Evolutionary conservation across 2,797 vertebrate species (phyloP).

Genomic region (Oreochromis grahami): DNA sequence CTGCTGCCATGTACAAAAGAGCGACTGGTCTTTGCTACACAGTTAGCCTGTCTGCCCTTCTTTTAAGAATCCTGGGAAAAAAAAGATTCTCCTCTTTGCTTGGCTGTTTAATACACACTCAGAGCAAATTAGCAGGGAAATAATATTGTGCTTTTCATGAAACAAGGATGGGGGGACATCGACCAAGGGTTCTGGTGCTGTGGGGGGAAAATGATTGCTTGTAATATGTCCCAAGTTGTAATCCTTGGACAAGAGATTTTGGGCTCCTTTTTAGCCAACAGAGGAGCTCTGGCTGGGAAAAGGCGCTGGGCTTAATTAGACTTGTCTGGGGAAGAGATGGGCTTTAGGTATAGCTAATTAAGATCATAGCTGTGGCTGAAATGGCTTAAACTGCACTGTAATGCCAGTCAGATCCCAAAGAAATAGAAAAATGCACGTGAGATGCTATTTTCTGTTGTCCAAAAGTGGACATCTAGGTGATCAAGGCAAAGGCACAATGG

Average conservation of each 20-base stretch:
- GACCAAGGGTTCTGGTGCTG: constrained; percentile 41
- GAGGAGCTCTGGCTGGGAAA: constrained; percentile 70
- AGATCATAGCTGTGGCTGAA: constrained; percentile 80
- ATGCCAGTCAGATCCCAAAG: constrained; percentile 69
- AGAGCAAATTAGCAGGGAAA: constrained; percentile 76
- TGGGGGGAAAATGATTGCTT: constrained; percentile 72
- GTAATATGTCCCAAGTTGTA: constrained; percentile 82
- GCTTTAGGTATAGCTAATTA: constrained; percentile 84
- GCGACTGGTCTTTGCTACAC: constrained; percentile 52
- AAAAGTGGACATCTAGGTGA: constrained; percentile 43
- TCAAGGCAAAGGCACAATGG: constrained; percentile 10
- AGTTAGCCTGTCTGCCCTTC: constrained; percentile 53
- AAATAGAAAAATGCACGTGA: constrained; percentile 57
- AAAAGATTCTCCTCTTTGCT: constrained; percentile 71
- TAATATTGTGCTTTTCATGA: constrained; percentile 68
- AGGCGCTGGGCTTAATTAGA: constrained; percentile 80
- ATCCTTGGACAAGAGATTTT: constrained; percentile 78
- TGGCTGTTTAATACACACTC: constrained; percentile 76
- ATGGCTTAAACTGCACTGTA: constrained; percentile 77
- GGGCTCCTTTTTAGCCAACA: constrained; percentile 66
- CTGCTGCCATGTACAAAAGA: constrained; percentile 59
- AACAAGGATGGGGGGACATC: constrained; percentile 35
- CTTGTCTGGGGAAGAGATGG: constrained; percentile 73
- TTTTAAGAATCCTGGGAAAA: constrained; percentile 62
- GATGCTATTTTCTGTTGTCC: constrained; percentile 45